A percentile compares a stretch with the other conserved stretches of the same genome.
Conservation (phyloP, 1,140 invertebrate genomes). For the Dysdera silvatica region DNA sequence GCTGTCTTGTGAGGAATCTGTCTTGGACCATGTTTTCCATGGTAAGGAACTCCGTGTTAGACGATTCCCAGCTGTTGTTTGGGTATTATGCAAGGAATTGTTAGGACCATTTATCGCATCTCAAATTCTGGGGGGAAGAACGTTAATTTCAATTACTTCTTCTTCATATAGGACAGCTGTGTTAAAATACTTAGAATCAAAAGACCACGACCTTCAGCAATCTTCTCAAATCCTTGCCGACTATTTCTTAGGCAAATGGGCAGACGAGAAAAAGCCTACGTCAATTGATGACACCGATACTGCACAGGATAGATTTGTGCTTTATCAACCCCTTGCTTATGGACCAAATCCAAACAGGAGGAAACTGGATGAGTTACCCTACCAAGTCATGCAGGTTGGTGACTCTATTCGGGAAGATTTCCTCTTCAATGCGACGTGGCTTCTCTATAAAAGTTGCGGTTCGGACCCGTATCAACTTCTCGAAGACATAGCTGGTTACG, state of each 20-base stretch:
- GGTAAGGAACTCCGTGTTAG: constrained; percentile 36
- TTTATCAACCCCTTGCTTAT: constrained; percentile 35
- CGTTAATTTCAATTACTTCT: constrained; percentile 13
- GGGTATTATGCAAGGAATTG: constrained; percentile 10
- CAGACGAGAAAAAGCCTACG: constrained; percentile 11
- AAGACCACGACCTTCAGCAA: constrained; percentile 2
- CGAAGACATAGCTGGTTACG: constrained; percentile 55
- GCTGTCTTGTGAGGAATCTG: constrained; percentile 59
- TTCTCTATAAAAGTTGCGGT: constrained; percentile 63
- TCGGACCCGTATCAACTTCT: constrained; percentile 54
- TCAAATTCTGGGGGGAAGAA: constrained; percentile 19
- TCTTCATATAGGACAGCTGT: constrained; percentile 17
- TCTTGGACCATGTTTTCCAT: constrained; percentile 57
- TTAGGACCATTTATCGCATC: constrained; percentile 19
- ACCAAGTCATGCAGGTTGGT: constrained; percentile 49
- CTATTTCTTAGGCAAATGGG: constrained; percentile 26
- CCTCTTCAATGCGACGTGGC: constrained; percentile 60
- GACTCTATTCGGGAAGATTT: constrained; percentile 38
- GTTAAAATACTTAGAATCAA: constrained; percentile 11
- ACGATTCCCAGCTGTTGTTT: constrained; percentile 14
- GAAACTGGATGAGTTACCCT: constrained; percentile 72
- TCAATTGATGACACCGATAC: constrained; percentile 8
- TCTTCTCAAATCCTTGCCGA: constrained; percentile 15
- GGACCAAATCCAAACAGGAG: constrained; percentile 61
- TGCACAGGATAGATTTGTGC: constrained; percentile 34